Conservation (phyloP, 2,113 vertebrate genomes). For the Hypanus sabinus region DNA sequence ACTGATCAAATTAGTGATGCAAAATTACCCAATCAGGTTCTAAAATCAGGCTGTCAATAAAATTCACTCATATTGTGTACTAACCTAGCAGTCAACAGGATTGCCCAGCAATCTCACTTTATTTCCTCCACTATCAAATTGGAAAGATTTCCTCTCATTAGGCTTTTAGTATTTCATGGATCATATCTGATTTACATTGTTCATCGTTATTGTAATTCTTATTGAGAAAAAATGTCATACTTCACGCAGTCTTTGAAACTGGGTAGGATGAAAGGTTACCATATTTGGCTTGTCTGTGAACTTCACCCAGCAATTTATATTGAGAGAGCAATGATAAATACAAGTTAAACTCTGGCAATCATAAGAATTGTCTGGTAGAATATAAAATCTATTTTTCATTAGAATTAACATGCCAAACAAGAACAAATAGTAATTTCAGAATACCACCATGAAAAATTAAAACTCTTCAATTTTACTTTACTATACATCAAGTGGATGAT, state of each 20-base stretch:
- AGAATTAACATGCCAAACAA: neutral
- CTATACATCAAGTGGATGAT: neutral
- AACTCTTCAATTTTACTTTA: slow-evolving; percentile 20
- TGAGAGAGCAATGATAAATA: neutral
- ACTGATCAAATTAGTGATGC: too few relatives aligned
- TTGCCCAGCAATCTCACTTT: neutral
- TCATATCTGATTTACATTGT: neutral
- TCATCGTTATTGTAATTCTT: neutral
- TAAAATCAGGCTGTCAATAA: too few relatives aligned
- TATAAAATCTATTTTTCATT: slow-evolving; percentile 23
- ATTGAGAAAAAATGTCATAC: too few relatives aligned
- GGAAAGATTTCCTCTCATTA: neutral
- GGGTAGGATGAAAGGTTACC: neutral
- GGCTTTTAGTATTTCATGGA: neutral
- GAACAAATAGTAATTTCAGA: slow-evolving; percentile 1
- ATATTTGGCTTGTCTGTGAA: neutral
- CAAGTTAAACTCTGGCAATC: slow-evolving; percentile 10
- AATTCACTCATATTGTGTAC: too few relatives aligned
- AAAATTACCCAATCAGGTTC: too few relatives aligned
- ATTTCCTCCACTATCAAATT: neutral
- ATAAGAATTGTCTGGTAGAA: neutral
- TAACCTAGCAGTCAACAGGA: too few relatives aligned
- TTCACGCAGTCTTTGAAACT: neutral
- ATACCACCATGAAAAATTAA: slow-evolving; percentile 21
- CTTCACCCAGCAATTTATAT: neutral